phyloP scores from a whole-genome alignment of 1,140 invertebrate genomes.

The Acromyrmex charruanus region DNA sequence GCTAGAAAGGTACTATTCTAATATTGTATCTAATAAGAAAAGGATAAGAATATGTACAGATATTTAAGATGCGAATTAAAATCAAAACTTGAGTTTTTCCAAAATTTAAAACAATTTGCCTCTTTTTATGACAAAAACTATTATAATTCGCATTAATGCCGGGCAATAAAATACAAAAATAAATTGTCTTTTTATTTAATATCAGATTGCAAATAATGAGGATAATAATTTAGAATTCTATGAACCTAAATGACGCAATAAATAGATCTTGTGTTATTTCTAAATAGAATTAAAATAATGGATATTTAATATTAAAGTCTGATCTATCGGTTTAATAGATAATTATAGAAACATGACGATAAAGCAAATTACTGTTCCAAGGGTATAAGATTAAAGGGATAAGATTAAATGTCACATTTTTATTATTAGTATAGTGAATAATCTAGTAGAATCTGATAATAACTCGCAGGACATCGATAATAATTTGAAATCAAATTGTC shows the following conservation, averaged over 20 bases:
- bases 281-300: background rate
- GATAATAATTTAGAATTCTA: background rate
- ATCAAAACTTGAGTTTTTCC: background rate
- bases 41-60: background rate
- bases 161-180: too few species aligned
- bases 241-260: background rate
- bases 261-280: background rate
- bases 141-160: too few species aligned
- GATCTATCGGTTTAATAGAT: background rate
- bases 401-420: background rate
- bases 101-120: too few species aligned
- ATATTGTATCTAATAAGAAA: background rate
- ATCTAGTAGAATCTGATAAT: background rate
- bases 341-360: background rate
- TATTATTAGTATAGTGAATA: background rate
- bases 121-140: too few species aligned
- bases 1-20: background rate
- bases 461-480: background rate
- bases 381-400: background rate
- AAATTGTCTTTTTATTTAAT: too few species aligned
- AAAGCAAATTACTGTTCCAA: background rate
- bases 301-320: background rate
- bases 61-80: background rate
- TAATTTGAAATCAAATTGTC: background rate
- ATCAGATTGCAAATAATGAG: background rate